Evolutionary conservation across 2,888 invertebrate species (phyloP), one percentile per base, ranked within the genome.

Genomic region (Eupithecia exiguata): DNA sequence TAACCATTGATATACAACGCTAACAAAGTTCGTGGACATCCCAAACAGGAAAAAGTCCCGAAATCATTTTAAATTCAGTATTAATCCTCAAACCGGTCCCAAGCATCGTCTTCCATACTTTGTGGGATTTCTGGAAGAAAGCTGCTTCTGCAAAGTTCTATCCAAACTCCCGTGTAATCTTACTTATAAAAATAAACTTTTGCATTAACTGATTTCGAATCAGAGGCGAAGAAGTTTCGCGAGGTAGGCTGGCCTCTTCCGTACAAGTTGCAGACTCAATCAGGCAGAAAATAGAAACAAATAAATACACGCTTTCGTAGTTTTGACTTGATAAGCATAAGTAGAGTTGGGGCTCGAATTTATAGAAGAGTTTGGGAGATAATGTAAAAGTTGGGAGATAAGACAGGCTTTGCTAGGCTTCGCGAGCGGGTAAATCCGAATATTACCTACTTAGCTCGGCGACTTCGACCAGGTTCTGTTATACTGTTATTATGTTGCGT

Each of bases 181-280:
- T 92, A 94, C 95, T 95, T 95, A 95, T 94, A 94, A 95, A 94
- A 94, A 94, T 94, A 95, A 95, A 95, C 95, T 95, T 95, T 94
- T 94, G 88, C 95, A 94, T 95, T 95, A 94, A 94, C 94, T 92
- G 94, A 93, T 93, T 93, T 92, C 88, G 93, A 93, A 93, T 94
- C 91, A 92, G 90, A 89, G 87, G 86, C 84, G 88, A 86, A 82
- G 82, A 91, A 92, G 85, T 91, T 89, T 88, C 74, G 82, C 84
- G 86, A 92, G 91, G 93, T 91, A 89, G 89, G 89, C 87, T 85
- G 84, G 87, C 84, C 86, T 87, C 87, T 88, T 88, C 83, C 86
- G 80, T 80, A 76, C 83, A 90, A 91, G 88, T 92, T 92, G 84
- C 83, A 77, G 89, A 91, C 88, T 88, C 91, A 92, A 93, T 93